Percentiles rank a stretch among this genome's conserved stretches.
These are phyloP conservation scores for Pedionomus torquatus DNA, from an alignment of 2,113 vertebrate species.

Conservation along the genomic window DNA sequence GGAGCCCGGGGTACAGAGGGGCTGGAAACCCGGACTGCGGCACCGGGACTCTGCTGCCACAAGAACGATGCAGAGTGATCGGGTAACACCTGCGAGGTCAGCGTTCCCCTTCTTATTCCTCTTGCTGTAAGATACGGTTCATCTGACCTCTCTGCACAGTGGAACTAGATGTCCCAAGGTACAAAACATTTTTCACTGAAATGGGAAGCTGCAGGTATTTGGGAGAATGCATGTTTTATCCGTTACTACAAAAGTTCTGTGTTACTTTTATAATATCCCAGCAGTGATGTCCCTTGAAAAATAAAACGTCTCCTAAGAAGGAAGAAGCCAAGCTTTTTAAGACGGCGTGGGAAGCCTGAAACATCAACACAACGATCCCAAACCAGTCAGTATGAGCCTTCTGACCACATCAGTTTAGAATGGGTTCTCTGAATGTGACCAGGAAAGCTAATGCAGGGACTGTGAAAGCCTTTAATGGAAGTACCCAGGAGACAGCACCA, in stretches of 20 bases:
- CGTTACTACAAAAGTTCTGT: not conserved
- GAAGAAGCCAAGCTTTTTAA: slow-evolving; percentile 29
- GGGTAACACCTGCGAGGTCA: not conserved
- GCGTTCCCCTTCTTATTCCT: not conserved
- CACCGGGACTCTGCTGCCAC: not conserved
- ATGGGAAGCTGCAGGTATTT: not conserved
- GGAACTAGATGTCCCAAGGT: not conserved
- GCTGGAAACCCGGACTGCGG: not conserved
- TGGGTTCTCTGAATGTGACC: not conserved
- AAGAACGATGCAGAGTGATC: not conserved
- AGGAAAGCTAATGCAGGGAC: no score
- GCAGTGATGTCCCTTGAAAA: slow-evolving; percentile 21
- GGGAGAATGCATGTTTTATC: not conserved
- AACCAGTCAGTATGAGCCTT: not conserved
- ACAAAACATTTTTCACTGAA: not conserved
- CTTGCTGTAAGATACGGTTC: not conserved
- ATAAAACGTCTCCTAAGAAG: slow-evolving; percentile 61
- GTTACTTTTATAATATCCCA: not conserved
- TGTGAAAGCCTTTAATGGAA: no score
- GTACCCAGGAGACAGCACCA: not conserved
- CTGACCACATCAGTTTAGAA: slow-evolving; percentile 20
- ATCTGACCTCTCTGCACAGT: not conserved
- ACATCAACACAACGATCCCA: slow-evolving; percentile 55
- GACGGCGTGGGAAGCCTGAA: not conserved
- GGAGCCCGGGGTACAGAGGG: accelerated